Conservation (phyloP, 2,888 invertebrate species). For the Melanargia galathea region DNA sequence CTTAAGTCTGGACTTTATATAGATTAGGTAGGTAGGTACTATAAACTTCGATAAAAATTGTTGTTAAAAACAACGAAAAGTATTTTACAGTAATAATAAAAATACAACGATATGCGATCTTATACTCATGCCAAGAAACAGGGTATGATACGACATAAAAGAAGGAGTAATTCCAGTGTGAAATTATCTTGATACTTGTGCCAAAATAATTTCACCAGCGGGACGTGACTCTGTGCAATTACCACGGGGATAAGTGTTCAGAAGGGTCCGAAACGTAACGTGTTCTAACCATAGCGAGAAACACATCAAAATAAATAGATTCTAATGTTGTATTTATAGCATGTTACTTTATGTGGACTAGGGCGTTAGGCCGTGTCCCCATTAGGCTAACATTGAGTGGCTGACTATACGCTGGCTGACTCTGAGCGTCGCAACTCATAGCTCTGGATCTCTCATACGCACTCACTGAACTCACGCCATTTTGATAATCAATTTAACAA, state of each 20-base stretch:
- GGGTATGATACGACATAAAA: conserved; percentile 9
- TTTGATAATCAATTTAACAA: no score
- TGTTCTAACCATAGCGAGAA: no score
- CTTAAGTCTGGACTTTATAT: not conserved
- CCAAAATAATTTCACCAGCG: conserved; percentile 8
- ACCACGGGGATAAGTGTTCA: not conserved
- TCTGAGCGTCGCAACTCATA: no score
- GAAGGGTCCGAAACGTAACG: not conserved
- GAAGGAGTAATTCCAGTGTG: conserved; percentile 10
- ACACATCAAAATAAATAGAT: no score
- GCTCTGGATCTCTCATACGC: no score
- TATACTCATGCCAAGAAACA: conserved; percentile 12
- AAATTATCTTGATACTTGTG: conserved; percentile 17
- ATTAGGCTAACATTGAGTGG: no score
- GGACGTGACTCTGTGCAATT: conserved; percentile 7
- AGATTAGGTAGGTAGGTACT: not conserved
- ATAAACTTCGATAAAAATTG: not conserved
- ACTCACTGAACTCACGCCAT: no score
- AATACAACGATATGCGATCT: conserved; percentile 11
- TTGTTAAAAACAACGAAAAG: not conserved
- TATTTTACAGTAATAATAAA: conserved; percentile 17
- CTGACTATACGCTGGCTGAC: no score
- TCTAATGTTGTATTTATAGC: no score
- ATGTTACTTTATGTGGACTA: no score
- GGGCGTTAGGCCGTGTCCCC: no score